These are phyloP conservation scores for Elephantulus edwardii DNA, from an alignment of 2,113 vertebrate species.

Conservation along the genomic window DNA sequence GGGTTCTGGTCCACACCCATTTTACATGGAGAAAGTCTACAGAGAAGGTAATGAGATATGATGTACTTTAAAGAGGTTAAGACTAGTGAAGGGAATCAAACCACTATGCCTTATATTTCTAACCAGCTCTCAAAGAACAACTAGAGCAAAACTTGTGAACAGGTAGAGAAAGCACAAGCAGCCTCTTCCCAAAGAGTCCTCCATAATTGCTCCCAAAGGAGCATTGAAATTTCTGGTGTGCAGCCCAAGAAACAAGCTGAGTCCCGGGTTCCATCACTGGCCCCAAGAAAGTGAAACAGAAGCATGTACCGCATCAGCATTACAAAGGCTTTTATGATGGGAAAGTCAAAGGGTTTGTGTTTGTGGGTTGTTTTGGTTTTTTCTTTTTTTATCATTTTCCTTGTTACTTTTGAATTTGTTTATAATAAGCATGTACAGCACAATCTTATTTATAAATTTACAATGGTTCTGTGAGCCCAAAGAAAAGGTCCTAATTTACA, in stretches of 20 bases:
- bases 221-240: neutral
- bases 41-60: neutral
- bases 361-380: no score
- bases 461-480: constrained; percentile 3
- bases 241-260: neutral
- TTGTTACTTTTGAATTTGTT: neutral
- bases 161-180: neutral
- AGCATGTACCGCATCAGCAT: neutral
- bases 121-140: constrained; percentile 5
- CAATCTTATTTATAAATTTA: constrained; percentile 5
- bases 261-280: neutral
- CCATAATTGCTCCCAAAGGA: constrained; percentile 24
- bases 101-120: neutral
- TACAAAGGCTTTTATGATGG: neutral
- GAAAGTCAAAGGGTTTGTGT: no score
- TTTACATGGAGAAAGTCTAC: neutral
- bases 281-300: neutral
- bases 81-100: neutral
- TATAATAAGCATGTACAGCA: neutral
- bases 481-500: constrained; percentile 29
- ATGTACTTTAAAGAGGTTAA: neutral
- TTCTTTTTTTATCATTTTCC: constrained; percentile 2
- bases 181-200: neutral
- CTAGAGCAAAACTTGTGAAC: neutral
- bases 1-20: neutral